phyloP scores from a whole-genome alignment of 2,113 vertebrate species.

The Pongo pygmaeus region DNA sequence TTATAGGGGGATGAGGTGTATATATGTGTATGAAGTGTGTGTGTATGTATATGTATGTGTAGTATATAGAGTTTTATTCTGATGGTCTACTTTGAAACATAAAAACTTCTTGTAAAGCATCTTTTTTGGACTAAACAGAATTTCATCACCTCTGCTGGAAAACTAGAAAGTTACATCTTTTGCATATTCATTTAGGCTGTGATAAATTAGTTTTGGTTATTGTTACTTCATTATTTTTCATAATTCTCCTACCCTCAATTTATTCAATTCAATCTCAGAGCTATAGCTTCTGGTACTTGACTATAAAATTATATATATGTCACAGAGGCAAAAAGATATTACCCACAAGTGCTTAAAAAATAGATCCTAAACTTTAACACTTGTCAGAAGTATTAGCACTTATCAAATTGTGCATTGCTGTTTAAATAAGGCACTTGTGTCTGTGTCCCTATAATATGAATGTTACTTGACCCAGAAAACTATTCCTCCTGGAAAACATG shows the following conservation, averaged over 20 bases:
- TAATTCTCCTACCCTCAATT: not conserved
- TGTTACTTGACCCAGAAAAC: slow-evolving; percentile 68
- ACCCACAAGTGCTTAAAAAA: slow-evolving; percentile 16
- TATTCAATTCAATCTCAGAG: not conserved
- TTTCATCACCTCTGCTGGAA: not conserved
- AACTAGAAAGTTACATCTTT: slow-evolving; percentile 35
- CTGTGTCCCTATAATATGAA: slow-evolving; percentile 47
- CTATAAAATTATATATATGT: slow-evolving; percentile 14
- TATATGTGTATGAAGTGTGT: not conserved
- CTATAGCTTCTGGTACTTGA: not conserved
- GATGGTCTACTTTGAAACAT: not conserved
- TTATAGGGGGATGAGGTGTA: not conserved
- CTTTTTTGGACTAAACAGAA: not conserved
- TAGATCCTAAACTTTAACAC: slow-evolving; percentile 59
- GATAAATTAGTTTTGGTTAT: slow-evolving; percentile 33
- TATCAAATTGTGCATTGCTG: slow-evolving; percentile 36
- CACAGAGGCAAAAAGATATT: slow-evolving; percentile 48
- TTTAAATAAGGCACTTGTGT: slow-evolving; percentile 55
- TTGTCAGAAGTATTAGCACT: slow-evolving; percentile 69
- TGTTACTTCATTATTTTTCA: slow-evolving; percentile 37
- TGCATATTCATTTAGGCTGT: not conserved
- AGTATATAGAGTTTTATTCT: not conserved
- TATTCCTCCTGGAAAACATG: slow-evolving; percentile 29
- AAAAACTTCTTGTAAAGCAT: not conserved
- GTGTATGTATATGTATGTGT: not conserved